Conservation (phyloP, 1,140 invertebrate genomes). For the Olivierus martensii region DNA sequence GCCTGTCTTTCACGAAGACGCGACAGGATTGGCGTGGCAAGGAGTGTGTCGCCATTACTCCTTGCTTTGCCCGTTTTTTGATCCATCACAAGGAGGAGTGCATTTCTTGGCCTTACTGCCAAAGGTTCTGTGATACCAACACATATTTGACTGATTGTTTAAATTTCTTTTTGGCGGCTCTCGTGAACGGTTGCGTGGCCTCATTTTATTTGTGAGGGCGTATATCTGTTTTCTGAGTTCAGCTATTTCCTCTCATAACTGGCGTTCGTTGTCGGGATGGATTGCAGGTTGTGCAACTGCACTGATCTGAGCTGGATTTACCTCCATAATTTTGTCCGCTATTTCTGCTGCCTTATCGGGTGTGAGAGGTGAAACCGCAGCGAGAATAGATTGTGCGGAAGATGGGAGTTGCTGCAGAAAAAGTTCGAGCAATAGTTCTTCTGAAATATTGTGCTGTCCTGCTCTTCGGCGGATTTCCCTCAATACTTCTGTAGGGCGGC, state of each 20-base stretch:
- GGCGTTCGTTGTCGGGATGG: too few relatives aligned
- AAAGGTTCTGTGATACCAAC: conserved; percentile 12
- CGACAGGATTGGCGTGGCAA: background rate
- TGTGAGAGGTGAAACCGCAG: background rate
- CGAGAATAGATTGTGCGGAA: background rate
- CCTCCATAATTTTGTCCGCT: background rate
- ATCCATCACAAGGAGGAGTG: background rate
- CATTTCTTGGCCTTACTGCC: conserved; percentile 10
- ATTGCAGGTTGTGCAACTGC: too few relatives aligned
- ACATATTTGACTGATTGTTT: background rate
- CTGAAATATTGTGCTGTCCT: background rate
- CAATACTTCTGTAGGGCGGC: background rate
- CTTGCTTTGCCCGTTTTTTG: background rate
- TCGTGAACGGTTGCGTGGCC: too few relatives aligned
- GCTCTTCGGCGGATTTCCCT: background rate
- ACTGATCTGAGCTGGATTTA: background rate
- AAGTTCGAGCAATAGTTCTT: background rate
- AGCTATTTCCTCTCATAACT: too few relatives aligned
- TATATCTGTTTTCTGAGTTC: too few relatives aligned
- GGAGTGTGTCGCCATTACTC: background rate
- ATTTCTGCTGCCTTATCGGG: background rate
- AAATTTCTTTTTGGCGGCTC: too few relatives aligned
- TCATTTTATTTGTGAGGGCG: too few relatives aligned
- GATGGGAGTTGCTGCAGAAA: conserved; percentile 1
- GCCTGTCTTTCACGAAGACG: too few relatives aligned